Base-by-base conservation (phyloP, 2,797 vertebrate genomes). In the Cossypha caffra region DNA sequence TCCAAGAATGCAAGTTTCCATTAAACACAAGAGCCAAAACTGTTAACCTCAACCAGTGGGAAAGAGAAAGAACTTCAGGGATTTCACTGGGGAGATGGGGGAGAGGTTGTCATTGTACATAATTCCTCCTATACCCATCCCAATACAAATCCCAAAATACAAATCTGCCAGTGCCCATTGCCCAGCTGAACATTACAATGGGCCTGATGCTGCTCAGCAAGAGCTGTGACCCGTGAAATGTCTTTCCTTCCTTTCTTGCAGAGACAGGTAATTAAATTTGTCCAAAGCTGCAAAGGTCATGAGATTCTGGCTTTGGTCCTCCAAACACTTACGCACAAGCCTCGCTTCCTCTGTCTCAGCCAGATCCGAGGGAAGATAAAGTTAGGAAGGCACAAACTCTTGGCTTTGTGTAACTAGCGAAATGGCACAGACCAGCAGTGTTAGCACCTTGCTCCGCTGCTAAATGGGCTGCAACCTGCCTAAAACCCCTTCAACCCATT, bases 1-100 rank as follows among this genome's bases (percentile, higher is more conserved):
- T 97, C 94, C 96, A 97, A 95, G 97, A 97, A 98, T 95, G 93
- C 74, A 97, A 98, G 75, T 97, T 98, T 97, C 97, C 97, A 96
- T 97, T 97, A 95, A 96, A 74, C 67, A 71, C 50, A 26, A 51
- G 75, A 67, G 95, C 92, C 95, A 97, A 96, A 87, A 90, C 50
- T 79, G 45, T 57, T 86, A 92, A 90, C 67, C 48, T 88, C 52
- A 83, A 94, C 79, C 75, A 92, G 71, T 90, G 85, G 89, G 94
- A 93, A 96, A 75, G 63, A 31, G 29, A 90, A 78, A 4, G n/a
- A 87, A 64, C 73, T 86, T 71, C 45, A 64, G 62, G 21, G 15
- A 79, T 67, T 72, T 61, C 63, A 73, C 67, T 79, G 68, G 28
- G 2, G 21, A 48, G 40, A 54, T 8, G 11, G 16, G 18, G 16